Conservation (phyloP, 2,797 vertebrate species). For the Danio kyathit region DNA sequence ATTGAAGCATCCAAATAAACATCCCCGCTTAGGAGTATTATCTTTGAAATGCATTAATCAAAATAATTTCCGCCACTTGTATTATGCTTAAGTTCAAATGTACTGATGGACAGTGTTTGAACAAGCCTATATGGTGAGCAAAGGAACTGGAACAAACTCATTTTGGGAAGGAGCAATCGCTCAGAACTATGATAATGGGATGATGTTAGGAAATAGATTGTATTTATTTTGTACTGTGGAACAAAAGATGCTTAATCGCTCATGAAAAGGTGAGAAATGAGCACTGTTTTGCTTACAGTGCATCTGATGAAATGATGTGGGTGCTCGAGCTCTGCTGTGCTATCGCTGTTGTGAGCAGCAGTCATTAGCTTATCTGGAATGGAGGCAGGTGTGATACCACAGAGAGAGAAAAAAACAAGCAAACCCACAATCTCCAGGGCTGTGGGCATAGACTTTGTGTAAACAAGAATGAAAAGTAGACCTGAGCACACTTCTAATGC, state of each 20-base stretch:
- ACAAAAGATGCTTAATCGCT: slow-evolving; percentile 6
- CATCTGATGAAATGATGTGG: background rate
- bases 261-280: slow-evolving; percentile 17
- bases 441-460: slow-evolving; percentile 27
- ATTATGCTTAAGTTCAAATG: background rate
- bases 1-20: slow-evolving; percentile 44
- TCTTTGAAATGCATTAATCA: slow-evolving; percentile 29
- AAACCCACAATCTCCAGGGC: slow-evolving; percentile 24
- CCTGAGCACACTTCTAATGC: slow-evolving; percentile 19
- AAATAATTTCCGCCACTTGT: slow-evolving; percentile 2
- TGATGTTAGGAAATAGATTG: slow-evolving; percentile 9
- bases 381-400: slow-evolving; percentile 15
- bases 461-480: slow-evolving; percentile 36
- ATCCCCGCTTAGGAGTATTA: slow-evolving; percentile 29
- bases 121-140: background rate
- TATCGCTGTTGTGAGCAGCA: slow-evolving; percentile 7
- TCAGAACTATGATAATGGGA: background rate
- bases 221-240: slow-evolving; percentile 6
- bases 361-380: slow-evolving; percentile 37
- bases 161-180: background rate
- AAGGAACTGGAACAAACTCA: background rate
- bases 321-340: slow-evolving; percentile 1
- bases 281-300: background rate
- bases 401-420: slow-evolving; percentile 10
- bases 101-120: background rate